phyloP scores from a whole-genome alignment of 2,888 invertebrate genomes.

The Trichopria drosophilae region DNA sequence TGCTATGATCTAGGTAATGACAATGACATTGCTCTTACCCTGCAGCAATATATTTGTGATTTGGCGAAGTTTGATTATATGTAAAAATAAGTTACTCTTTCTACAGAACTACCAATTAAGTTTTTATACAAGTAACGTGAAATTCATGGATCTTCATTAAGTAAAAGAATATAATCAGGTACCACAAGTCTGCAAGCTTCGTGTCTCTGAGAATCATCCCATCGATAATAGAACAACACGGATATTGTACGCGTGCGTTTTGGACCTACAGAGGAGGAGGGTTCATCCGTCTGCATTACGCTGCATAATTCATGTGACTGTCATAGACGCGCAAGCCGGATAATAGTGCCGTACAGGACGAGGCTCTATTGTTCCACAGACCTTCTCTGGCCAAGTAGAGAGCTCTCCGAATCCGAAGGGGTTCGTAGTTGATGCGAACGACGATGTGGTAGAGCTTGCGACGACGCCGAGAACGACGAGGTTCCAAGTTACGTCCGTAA shows the following conservation, averaged over 20 bases:
- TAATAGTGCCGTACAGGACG: constrained; percentile 51
- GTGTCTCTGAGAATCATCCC: constrained; percentile 38
- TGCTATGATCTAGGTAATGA: too few relatives aligned
- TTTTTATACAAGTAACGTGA: too few relatives aligned
- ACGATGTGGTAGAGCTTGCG: constrained; percentile 35
- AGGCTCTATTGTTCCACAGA: constrained; percentile 48
- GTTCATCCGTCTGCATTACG: constrained; percentile 55
- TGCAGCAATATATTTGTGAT: too few relatives aligned
- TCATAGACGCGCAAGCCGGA: constrained; percentile 56
- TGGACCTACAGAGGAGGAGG: constrained; percentile 25
- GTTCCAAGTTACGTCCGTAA: constrained; percentile 42
- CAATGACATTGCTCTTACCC: too few relatives aligned
- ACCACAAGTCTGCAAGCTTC: too few relatives aligned
- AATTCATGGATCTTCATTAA: too few relatives aligned
- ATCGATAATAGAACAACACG: constrained; percentile 45
- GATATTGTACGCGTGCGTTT: constrained; percentile 28
- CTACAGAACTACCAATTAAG: too few relatives aligned
- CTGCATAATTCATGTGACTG: constrained; percentile 57
- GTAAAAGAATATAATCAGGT: too few relatives aligned
- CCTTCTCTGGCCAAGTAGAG: constrained; percentile 39
- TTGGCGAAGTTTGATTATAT: too few relatives aligned
- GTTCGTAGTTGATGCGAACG: constrained; percentile 38
- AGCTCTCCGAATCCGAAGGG: constrained; percentile 45
- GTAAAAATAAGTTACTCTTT: too few relatives aligned
- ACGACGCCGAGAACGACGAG: constrained; percentile 36